Evolutionary conservation across 2,113 vertebrate genomes (phyloP).

Genomic region (Oreotragus oreotragus): DNA sequence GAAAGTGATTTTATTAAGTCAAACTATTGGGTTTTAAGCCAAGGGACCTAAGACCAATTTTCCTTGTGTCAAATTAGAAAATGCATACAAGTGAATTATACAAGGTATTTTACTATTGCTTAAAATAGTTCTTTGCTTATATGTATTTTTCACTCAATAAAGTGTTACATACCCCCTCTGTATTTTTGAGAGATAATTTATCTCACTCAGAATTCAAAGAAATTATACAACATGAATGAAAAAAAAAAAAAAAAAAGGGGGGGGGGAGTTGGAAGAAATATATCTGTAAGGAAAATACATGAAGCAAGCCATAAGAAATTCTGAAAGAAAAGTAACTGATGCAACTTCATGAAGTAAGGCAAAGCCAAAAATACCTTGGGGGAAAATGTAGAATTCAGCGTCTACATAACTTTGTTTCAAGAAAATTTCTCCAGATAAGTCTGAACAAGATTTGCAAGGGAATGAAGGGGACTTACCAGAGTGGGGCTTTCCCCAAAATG

Average conservation of each 20-base stretch:
- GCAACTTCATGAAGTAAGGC: background rate
- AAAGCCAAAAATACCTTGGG: background rate
- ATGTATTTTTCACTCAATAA: background rate
- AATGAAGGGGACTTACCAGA: background rate
- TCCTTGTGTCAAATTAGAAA: conserved; percentile 1
- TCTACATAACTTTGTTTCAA: background rate
- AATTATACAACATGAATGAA: background rate
- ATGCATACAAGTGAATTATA: conserved; percentile 29
- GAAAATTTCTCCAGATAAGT: background rate
- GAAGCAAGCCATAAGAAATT: background rate
- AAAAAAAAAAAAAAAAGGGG: background rate
- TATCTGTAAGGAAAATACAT: background rate
- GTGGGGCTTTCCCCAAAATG: background rate
- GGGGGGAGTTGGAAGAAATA: background rate
- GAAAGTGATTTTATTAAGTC: background rate
- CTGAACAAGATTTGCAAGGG: background rate
- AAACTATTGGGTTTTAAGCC: background rate
- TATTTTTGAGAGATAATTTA: background rate
- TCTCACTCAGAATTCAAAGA: background rate
- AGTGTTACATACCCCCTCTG: background rate
- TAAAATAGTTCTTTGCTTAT: conserved; percentile 6
- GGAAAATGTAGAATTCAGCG: background rate
- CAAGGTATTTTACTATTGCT: conserved; percentile 4
- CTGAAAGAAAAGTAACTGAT: background rate
- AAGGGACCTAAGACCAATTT: conserved; percentile 1